Base-by-base conservation (phyloP, 2,113 vertebrate species). In the Oplegnathus fasciatus region DNA sequence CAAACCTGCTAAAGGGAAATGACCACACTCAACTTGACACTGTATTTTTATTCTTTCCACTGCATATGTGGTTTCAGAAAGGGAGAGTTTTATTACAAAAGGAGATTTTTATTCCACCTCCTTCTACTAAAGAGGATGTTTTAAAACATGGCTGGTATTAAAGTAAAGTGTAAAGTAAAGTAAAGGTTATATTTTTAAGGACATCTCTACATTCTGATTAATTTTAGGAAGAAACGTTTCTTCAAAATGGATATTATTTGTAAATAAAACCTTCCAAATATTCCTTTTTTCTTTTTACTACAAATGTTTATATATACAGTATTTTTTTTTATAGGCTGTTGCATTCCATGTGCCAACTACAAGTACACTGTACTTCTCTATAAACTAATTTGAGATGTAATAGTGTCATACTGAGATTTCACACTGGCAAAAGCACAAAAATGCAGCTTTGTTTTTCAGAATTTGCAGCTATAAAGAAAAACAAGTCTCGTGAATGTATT, bases 401-500 rank as follows among this genome's bases (percentile, higher is more conserved):
- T 42, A 5, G 58, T 18, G 3, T 73, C 24, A 40, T 32, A 58
- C 42, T 67, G 46, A 84, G 44, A 57, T 50, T 71, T 78, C 46
- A 85, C 20, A 66, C 55, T 78, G 54, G 2, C 26, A 50, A 57
- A 68, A 67, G 18, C 24, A 50, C 17, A 73, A 34, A 70, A 40
- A 58, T 13, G 18, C 52, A 58, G n/a, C 40, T 34, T 57, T 50
- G n/a, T 42, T 60, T 75, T 68, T 60, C 9, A 20, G 4, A 28
- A 7, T 37, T 60, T 48, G 9, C 24, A 66, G 52, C 68, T 84
- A 2, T 8, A 14, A 42, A 61, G 37, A 62, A 67, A 72, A 66
- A 78, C 42, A 37, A 78, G n/a, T 37, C 34, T 37, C 34, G 34
- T 37, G 77, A 87, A 86, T 82, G 60, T 86, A 75, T 82, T 74